Base-by-base conservation (phyloP, 1,140 invertebrate species). In the Lerema accius region DNA sequence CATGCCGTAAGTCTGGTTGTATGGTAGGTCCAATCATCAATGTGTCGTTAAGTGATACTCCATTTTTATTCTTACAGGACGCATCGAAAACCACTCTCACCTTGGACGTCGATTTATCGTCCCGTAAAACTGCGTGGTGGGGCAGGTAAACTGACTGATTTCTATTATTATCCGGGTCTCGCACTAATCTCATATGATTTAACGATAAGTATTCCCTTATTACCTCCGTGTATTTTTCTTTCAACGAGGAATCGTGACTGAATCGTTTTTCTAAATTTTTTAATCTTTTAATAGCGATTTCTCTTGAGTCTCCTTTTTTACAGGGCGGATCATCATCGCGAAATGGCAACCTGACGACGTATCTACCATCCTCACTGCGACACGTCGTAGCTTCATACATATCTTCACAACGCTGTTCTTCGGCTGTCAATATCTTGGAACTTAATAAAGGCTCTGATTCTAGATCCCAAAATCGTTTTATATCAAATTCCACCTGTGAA, bases 371-470 rank as follows among this genome's bases (percentile, higher is more conserved):
- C 17, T 45, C 42, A 45, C 16, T 45, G 17, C 42, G 42, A 45
- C 9, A 45, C 16, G 42, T 45, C 17, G 42, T 45, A 16, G 42
- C 16, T 45, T 15, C 15, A 43, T 45, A 70, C 2, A 59, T 17
- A 14, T 66, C 42, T 17, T 70, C 67, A 63, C 59, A 70, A 7
- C 9, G 17, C 58, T 59, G 11, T 60, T 65, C 53, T n/a, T 65
- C 63, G 3, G 4, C 6, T 10, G 67, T 63, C 11, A 63, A 19
- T n/a, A 32, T 45, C 32, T 59, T 42, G 13, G 40, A 42, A 42
- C 16, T 42, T 42, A 42, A 42, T 45, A 45, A 45, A 45, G 42
- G 16, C n/a, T 60, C 58, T 39, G 53, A 53, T 19, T 58, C 55
- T 17, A 58, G 23, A 5, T 58, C 55, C 55, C 55, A 58, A 46